These are phyloP conservation scores for Chelonoidis abingdonii DNA, from an alignment of 2,113 vertebrate species.

Conservation along the genomic window DNA sequence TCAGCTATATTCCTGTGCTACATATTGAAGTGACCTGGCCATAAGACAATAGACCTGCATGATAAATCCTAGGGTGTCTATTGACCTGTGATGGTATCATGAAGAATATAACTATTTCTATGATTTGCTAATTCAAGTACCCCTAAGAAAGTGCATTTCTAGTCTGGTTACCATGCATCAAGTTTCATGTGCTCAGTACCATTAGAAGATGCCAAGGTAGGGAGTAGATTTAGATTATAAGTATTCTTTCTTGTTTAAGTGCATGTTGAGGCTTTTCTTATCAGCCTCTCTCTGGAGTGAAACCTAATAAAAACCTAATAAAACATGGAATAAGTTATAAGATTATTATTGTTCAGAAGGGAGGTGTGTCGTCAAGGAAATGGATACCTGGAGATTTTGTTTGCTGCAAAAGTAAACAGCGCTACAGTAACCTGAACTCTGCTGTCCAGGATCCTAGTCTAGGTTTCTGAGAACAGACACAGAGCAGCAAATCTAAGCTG, in stretches of 20 bases:
- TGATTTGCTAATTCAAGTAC: fast-evolving
- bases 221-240: not conserved
- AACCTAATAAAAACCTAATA: constrained; percentile 13
- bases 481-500: not conserved
- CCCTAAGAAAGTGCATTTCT: not conserved
- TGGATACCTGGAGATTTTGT: not conserved
- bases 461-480: not conserved
- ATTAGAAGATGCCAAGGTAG: not conserved
- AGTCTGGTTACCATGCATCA: not conserved
- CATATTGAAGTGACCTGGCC: fast-evolving
- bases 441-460: not conserved
- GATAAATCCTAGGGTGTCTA: not conserved
- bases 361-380: constrained; percentile 60
- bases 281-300: not conserved
- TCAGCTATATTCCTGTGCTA: not conserved
- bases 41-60: not conserved
- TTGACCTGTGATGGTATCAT: not conserved
- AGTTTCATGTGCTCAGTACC: not conserved
- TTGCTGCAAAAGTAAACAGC: constrained; percentile 63
- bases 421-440: constrained; percentile 67
- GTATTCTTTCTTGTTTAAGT: not conserved
- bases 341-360: not conserved
- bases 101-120: not conserved
- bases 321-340: not conserved
- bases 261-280: not conserved